Base-by-base conservation (phyloP, 1,140 invertebrate genomes). In the Dendroctonus valens region DNA sequence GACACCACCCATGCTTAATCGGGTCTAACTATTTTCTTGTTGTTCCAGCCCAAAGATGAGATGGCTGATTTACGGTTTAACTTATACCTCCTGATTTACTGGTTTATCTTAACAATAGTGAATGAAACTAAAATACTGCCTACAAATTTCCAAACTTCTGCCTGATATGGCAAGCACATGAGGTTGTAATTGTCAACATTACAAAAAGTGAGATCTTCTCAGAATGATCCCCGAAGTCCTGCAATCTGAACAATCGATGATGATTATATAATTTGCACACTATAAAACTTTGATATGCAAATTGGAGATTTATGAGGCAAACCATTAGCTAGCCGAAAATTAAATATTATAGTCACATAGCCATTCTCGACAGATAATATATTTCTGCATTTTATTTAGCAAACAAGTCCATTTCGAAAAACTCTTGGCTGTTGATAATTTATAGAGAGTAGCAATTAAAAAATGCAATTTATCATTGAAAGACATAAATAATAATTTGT, bases 401-500 rank as follows among this genome's bases (percentile, higher is more conserved):
- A 49, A 59, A 41, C 48, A 61, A 52, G 59, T 61, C 44, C 40
- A 41, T 52, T 61, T 63, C 50, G 15, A 61, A 63, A 63, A 63
- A 63, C 40, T 41, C 59, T 51, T 44, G 37, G 60, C 60, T 63
- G 60, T 63, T 63, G 39, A 65, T 65, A 65, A 65, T 65, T 65
- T 65, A 65, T 65, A 58, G 62, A 65, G 40, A 63, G 41, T 38
- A 51, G 11, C 54, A 12, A 52, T 57, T 57, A 12, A 57, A 42
- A 65, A 63, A 65, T 49, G 62, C 53, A 49, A 49, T 65, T 48
- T 65, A 65, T 65, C 62, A 58, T 57, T 65, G 62, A 65, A 42
- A 58, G 62, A 44, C 53, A 57, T 65, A 51, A 65, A 65, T 65
- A 65, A 53, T 65, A 65, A 63, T 65, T 65, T 65, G 62, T 57